Evolutionary conservation across 1,140 invertebrate genomes (phyloP), one percentile per base, ranked within the genome.

Genomic region (Panagrolaimus sp.): DNA sequence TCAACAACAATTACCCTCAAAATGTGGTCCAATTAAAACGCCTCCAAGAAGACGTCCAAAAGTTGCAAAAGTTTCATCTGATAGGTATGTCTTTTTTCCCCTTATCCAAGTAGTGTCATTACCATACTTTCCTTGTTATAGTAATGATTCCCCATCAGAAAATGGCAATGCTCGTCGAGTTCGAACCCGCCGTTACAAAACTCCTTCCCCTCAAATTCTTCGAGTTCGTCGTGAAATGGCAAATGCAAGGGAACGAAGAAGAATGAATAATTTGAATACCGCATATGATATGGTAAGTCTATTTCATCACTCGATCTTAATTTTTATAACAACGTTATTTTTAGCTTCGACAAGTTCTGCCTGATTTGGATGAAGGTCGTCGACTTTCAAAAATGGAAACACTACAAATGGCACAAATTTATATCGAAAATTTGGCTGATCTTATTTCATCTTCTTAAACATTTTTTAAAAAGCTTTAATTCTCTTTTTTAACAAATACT

Each of bases 321-420:
- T 7, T 38, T 38, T 38, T 7, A 38, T 38, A 4, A 38, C 31
- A 38, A 7, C 7, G 7, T 38, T 38, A 4, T 38, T 65, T 77
- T 72, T 44, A 75, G 74, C 87, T 98, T 0, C 87, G 94, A 46
- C 88, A 89, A 2, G 93, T 94, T 72, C 86, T 98, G 5, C 93
- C 93, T 0, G 91, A 91, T 0, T 85, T 95, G 38, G 91, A 91
- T 0, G 91, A 92, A 74, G 91, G 96, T 79, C 87, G 91, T 31
- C 92, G 96, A 81, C 85, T 96, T 5, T 96, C 92, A 25, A 98
- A 98, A 83, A 96, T 93, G 84, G 94, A 97, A 84, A 96, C 93
- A 0, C 85, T 98, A 1, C 92, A 96, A 85, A 96, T 96, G 93
- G 94, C 94, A 0, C 93, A 96, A 80, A 92, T 90, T 0, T 96